Base-by-base conservation (phyloP, 2,888 invertebrate species). In the Sicus ferrugineus region DNA sequence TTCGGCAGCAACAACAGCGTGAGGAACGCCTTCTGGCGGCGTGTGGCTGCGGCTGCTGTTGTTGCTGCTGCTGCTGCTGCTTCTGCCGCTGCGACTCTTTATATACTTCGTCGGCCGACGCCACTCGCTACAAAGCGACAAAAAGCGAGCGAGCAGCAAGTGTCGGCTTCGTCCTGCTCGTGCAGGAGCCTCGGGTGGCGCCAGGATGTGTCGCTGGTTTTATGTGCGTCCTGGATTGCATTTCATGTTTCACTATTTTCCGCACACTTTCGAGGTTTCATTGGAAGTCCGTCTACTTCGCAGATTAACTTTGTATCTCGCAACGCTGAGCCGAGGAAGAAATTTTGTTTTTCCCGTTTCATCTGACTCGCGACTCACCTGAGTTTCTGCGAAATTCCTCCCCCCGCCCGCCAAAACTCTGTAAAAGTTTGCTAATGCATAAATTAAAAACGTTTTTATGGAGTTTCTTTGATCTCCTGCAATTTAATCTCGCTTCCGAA, bases 341-440 rank as follows among this genome's bases (percentile, higher is more conserved):
- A 46, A n/a, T n/a, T n/a, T n/a, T n/a, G n/a, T n/a, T n/a, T n/a
- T n/a, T n/a, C n/a, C n/a, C n/a, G n/a, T n/a, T n/a, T n/a, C n/a
- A n/a, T n/a, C n/a, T n/a, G n/a, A n/a, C n/a, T n/a, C n/a, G n/a
- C n/a, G n/a, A n/a, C n/a, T n/a, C n/a, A n/a, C n/a, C n/a, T n/a
- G n/a, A n/a, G n/a, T n/a, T n/a, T 34, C 6, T 11, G 3, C 14
- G 7, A n/a, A 2, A 42, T 42, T 4, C 16, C 11, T n/a, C 42
- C 42, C 42, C 9, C 61, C 14, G 16, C 21, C 23, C 16, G 21
- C 21, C 21, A 42, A 23, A 14, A 14, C 28, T n/a, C 58, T 67
- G 63, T 54, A 6, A 61, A 73, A 73, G 61, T 73, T 73, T 73
- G 56, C 61, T 48, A 71, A 73, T 73, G 73, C 70, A 73, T 73